Conservation (phyloP, 2,888 invertebrate genomes). For the Archaeoteleia sp. region DNA sequence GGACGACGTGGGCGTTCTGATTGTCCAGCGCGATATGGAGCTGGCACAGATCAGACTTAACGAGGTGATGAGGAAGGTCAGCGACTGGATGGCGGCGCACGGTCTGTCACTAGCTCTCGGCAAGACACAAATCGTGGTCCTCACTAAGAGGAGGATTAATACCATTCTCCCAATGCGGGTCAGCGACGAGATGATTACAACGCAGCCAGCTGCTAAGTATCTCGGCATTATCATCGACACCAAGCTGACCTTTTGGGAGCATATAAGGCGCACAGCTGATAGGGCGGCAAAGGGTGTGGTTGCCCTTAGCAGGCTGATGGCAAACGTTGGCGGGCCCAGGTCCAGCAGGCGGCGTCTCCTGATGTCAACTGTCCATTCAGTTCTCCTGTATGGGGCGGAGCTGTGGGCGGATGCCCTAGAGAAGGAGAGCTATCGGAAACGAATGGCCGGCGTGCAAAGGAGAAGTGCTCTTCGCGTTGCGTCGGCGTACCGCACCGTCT, state of each 20-base stretch:
- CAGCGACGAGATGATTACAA: too few species aligned
- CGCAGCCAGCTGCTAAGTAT: too few species aligned
- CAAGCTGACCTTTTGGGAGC: constrained; percentile 19
- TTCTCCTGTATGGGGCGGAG: constrained; percentile 51
- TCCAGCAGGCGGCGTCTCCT: constrained; percentile 22
- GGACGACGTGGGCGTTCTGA: constrained; percentile 44
- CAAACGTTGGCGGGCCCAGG: constrained; percentile 30
- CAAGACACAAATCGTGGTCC: too few species aligned
- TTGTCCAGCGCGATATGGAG: too few species aligned
- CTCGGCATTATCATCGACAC: constrained; percentile 1
- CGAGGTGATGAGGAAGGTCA: too few species aligned
- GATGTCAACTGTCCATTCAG: constrained; percentile 41
- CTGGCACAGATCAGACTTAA: too few species aligned
- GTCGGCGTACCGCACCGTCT: constrained; percentile 54
- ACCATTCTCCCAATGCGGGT: too few species aligned
- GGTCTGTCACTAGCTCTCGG: too few species aligned
- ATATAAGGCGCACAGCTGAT: constrained; percentile 25
- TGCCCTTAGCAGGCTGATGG: constrained; percentile 5
- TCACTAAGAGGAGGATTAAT: too few species aligned
- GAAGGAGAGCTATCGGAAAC: too few species aligned
- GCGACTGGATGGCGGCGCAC: too few species aligned
- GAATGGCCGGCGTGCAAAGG: constrained; percentile 51
- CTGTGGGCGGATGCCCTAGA: too few species aligned
- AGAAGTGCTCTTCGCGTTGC: constrained; percentile 41
- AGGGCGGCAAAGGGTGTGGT: constrained; percentile 16